These are phyloP conservation scores for Scaptomyza polygonia DNA, from an alignment of 2,888 invertebrate species.

Conservation along the genomic window DNA sequence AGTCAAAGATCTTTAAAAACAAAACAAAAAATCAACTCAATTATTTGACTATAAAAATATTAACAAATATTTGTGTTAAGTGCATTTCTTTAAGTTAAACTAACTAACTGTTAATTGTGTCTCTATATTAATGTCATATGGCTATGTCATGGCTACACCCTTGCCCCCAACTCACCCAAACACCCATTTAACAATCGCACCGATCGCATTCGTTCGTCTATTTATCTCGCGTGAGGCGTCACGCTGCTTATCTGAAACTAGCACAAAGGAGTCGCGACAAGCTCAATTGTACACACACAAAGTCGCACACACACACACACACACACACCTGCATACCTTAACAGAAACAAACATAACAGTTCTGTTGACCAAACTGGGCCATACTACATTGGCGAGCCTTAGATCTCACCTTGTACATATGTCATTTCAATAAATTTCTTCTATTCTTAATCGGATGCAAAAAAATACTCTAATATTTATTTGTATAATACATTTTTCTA, in stretches of 20 bases:
- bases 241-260: conserved; percentile 70
- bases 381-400: too few species aligned
- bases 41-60: too few species aligned
- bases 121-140: conserved; percentile 46
- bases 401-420: too few species aligned
- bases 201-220: conserved; percentile 13
- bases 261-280: conserved; percentile 35
- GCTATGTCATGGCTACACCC: neutral
- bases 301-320: conserved; percentile 28
- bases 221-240: conserved; percentile 77
- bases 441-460: too few species aligned
- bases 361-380: too few species aligned
- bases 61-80: neutral
- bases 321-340: conserved; percentile 3
- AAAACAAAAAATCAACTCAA: too few species aligned
- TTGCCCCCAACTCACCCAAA: neutral
- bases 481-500: too few species aligned
- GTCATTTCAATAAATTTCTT: too few species aligned
- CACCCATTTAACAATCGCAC: neutral
- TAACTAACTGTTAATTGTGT: neutral
- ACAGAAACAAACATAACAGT: neutral
- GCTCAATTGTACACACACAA: conserved; percentile 21
- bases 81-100: neutral
- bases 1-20: too few species aligned
- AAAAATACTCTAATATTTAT: too few species aligned